A percentile compares a stretch with the other conserved stretches of the same genome.
These are phyloP conservation scores for Microtus montanus DNA, from an alignment of 2,113 vertebrate species.

Conservation along the genomic window DNA sequence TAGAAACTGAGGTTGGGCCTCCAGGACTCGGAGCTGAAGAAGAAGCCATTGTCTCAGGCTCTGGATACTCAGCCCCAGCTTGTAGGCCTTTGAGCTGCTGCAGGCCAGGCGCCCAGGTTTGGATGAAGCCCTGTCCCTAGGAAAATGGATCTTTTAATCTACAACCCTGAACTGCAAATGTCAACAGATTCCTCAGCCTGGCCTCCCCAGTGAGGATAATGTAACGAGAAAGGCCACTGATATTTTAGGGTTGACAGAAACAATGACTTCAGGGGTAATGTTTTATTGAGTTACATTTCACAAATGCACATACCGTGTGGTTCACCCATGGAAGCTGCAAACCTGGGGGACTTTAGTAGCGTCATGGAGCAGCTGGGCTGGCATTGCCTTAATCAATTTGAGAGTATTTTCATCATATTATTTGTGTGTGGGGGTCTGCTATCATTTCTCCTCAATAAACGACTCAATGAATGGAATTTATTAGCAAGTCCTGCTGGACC, in stretches of 20 bases:
- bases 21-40: neutral
- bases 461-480: neutral
- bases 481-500: neutral
- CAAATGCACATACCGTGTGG: no score
- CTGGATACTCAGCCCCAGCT: rapidly evolving
- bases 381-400: neutral
- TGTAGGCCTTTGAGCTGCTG: neutral
- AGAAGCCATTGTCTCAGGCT: neutral
- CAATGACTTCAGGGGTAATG: neutral
- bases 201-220: neutral
- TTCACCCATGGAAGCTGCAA: neutral
- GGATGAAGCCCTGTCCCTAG: neutral
- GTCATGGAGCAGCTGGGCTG: neutral
- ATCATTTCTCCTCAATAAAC: rapidly evolving
- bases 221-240: neutral
- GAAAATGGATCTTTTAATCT: neutral
- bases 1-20: neutral
- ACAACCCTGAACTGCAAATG: neutral
- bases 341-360: neutral
- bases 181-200: neutral
- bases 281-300: neutral
- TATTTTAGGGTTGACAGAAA: neutral
- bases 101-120: neutral
- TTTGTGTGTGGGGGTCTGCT: neutral
- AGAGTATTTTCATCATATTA: neutral